Conservation (phyloP, 2,113 vertebrate species). For the Neofelis nebulosa region DNA sequence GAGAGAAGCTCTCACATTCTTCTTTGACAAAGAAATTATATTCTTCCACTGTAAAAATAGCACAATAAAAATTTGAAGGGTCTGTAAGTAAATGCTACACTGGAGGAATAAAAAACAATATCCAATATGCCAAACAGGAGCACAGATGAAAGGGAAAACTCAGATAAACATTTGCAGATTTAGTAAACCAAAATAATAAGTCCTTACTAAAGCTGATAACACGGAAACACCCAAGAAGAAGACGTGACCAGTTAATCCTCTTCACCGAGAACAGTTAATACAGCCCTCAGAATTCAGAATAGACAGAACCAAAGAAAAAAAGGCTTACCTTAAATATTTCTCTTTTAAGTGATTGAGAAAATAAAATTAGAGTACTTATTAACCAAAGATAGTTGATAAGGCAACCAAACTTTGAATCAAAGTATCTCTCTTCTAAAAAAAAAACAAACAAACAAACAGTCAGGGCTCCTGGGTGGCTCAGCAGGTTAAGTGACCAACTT, state of each 20-base stretch:
- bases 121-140: not conserved
- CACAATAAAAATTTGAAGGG: not conserved
- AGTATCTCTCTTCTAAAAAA: not conserved
- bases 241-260: not conserved
- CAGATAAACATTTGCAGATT: not conserved
- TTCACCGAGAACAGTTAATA: rapidly evolving
- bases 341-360: not conserved
- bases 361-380: not conserved
- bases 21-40: not conserved
- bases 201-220: not conserved
- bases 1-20: not conserved
- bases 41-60: not conserved
- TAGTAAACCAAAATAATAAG: not conserved
- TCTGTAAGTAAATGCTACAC: not conserved
- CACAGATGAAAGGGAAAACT: not conserved
- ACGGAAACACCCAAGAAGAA: not conserved
- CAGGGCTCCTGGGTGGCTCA: too few species aligned
- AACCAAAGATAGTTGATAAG: not conserved
- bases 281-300: not conserved
- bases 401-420: not conserved
- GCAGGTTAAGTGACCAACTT: too few species aligned
- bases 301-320: not conserved
- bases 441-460: not conserved
- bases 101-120: not conserved
- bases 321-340: not conserved